phyloP scores from a whole-genome alignment of 2,113 vertebrate species.

The Laterallus jamaicensis region DNA sequence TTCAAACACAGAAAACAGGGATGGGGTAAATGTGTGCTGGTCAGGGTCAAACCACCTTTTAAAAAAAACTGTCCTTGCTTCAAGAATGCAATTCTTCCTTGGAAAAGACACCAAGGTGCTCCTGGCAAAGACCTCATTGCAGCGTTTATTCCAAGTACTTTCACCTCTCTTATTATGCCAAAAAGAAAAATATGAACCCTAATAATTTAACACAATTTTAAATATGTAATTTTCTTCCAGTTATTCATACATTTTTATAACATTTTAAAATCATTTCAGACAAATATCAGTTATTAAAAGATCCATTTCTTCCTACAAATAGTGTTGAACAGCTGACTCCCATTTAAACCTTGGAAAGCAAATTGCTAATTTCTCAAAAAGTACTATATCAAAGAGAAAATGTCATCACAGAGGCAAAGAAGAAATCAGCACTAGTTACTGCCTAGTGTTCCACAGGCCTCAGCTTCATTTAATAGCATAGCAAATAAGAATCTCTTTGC shows the following conservation, averaged over 20 bases:
- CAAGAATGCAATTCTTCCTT: not conserved
- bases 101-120: not conserved
- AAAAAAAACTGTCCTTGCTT: not conserved
- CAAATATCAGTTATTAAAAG: not conserved
- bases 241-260: not conserved
- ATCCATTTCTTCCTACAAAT: not conserved
- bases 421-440: not conserved
- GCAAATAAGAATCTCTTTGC: not conserved
- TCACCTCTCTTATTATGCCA: not conserved
- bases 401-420: not conserved
- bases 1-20: not conserved
- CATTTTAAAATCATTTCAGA: not conserved
- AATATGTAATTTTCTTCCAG: not conserved
- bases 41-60: not conserved
- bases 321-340: not conserved
- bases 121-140: not conserved
- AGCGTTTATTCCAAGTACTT: not conserved
- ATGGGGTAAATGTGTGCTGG: not conserved
- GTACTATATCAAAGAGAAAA: not conserved
- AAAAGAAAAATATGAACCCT: not conserved
- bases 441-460: not conserved
- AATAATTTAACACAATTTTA: not conserved
- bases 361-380: not conserved
- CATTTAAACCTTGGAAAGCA: not conserved
- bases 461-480: not conserved